Evolutionary conservation across 2,797 vertebrate genomes (phyloP).

Genomic region (Agapornis canus): DNA sequence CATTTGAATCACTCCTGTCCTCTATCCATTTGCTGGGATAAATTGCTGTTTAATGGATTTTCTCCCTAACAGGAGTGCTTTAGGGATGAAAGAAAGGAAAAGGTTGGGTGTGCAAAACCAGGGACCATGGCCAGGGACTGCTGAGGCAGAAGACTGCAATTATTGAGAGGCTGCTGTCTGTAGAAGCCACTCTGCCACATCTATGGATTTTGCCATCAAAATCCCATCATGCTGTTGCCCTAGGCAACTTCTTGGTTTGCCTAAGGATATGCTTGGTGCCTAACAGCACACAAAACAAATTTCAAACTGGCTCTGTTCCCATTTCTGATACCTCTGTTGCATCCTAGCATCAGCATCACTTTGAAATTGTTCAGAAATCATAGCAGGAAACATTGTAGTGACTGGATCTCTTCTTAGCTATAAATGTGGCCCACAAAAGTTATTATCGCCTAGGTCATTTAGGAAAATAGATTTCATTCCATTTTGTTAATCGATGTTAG

Average conservation of each 20-base stretch:
- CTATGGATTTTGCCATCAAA: conserved; percentile 11
- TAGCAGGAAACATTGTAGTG: not conserved
- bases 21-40: not conserved
- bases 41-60: not conserved
- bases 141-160: not conserved
- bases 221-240: not conserved
- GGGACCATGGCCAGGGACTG: not conserved
- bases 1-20: not conserved
- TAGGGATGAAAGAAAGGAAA: not conserved
- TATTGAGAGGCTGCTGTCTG: not conserved
- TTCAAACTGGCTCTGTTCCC: not conserved
- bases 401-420: not conserved
- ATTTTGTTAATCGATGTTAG: not conserved
- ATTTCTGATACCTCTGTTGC: not conserved
- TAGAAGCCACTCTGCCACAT: not conserved
- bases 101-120: not conserved
- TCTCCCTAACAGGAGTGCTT: not conserved
- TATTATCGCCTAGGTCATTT: not conserved
- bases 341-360: not conserved
- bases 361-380: conserved; percentile 3
- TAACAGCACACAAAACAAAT: not conserved
- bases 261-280: not conserved
- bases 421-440: not conserved
- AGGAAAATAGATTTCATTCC: not conserved
- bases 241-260: conserved; percentile 30